Evolutionary conservation across 2,113 vertebrate species (phyloP).

Genomic region (Lagopus leucura): DNA sequence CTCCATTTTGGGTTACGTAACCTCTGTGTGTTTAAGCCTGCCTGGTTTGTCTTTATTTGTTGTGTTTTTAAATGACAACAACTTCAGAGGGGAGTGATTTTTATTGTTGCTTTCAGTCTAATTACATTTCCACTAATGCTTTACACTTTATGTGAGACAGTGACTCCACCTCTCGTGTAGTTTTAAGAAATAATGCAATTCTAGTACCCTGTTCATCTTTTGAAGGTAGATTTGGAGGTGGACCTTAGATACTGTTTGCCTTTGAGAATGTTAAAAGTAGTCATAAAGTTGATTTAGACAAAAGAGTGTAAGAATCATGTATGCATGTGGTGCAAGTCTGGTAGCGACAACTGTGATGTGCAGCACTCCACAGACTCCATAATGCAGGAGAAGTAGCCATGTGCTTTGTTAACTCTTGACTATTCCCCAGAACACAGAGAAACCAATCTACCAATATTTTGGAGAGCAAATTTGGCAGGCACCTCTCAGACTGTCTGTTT

Average conservation of each 20-base stretch:
- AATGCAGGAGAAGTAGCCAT: background rate
- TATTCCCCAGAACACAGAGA: background rate
- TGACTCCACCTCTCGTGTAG: background rate
- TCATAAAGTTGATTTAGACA: background rate
- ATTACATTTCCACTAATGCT: background rate
- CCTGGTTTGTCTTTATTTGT: background rate
- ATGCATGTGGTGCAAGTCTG: background rate
- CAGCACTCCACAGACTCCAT: background rate
- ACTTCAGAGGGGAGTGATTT: background rate
- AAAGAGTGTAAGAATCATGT: background rate
- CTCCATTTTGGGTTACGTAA: background rate
- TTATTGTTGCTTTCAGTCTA: background rate
- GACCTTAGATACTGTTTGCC: background rate
- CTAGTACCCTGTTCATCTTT: background rate
- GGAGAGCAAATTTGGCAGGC: background rate
- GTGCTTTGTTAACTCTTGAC: background rate
- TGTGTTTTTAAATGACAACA: background rate
- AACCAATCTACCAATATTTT: background rate
- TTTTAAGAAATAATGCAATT: background rate
- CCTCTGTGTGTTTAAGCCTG: background rate
- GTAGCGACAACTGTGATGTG: background rate
- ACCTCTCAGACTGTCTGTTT: background rate
- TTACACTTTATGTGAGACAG: background rate
- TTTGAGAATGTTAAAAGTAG: background rate
- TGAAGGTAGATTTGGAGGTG: background rate